Percentiles rank a stretch among this genome's conserved stretches.
Conservation (phyloP, 2,888 invertebrate species). For the Tachina lurida region DNA sequence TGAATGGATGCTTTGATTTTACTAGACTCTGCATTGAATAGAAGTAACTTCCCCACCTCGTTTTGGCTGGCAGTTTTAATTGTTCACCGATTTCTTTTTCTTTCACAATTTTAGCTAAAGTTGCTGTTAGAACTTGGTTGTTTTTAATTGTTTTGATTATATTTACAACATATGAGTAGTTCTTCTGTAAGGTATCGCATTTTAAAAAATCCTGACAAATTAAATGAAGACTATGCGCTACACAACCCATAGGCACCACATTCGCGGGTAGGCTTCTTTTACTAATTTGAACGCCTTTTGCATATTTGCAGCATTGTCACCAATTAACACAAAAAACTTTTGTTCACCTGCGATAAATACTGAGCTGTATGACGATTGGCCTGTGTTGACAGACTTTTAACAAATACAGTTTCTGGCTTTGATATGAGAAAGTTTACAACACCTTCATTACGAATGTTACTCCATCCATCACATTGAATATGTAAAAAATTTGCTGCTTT, state of each 20-base stretch:
- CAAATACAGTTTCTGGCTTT: conserved; percentile 55
- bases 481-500: too few species aligned
- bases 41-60: conserved; percentile 54
- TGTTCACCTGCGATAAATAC: conserved; percentile 44
- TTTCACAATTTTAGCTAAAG: too few species aligned
- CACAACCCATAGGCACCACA: conserved; percentile 31
- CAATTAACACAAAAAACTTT: conserved; percentile 49
- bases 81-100: conserved; percentile 53
- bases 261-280: conserved; percentile 44
- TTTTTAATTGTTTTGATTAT: too few species aligned
- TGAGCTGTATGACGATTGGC: conserved; percentile 39
- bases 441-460: conserved; percentile 60
- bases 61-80: conserved; percentile 54
- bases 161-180: too few species aligned
- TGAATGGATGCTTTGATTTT: conserved; percentile 53
- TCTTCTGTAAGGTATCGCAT: too few species aligned
- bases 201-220: conserved; percentile 29
- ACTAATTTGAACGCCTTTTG: conserved; percentile 47
- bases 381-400: conserved; percentile 55
- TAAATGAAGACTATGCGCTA: conserved; percentile 50
- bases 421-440: conserved; percentile 52
- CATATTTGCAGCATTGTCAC: conserved; percentile 49
- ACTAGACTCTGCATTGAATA: conserved; percentile 53
- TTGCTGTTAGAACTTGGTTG: too few species aligned
- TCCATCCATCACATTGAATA: conserved; percentile 60